Evolutionary conservation across 2,888 invertebrate species (phyloP).

Genomic region (Heliconius erato): DNA sequence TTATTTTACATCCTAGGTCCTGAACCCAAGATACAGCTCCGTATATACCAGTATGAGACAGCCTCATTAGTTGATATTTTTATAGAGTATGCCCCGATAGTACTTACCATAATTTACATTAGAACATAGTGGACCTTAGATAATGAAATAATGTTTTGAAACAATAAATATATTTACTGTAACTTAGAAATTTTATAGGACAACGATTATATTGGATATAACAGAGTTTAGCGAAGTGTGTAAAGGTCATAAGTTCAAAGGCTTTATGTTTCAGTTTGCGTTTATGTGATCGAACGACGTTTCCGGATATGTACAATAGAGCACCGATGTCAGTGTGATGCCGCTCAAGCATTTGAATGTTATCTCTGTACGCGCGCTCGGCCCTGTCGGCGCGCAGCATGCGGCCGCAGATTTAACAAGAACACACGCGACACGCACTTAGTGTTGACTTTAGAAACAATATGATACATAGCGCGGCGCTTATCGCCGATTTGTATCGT

Average conservation of each 20-base stretch:
- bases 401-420: slow-evolving; percentile 73
- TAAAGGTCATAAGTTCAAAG: slow-evolving; percentile 44
- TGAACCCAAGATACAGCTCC: slow-evolving; percentile 49
- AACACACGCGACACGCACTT: slow-evolving; percentile 70
- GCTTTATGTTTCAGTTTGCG: slow-evolving; percentile 45
- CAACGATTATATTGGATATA: background rate
- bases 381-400: slow-evolving; percentile 65
- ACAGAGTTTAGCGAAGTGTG: slow-evolving; percentile 27
- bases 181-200: slow-evolving; percentile 2
- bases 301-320: slow-evolving; percentile 67
- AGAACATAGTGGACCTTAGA: background rate
- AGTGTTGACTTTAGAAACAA: slow-evolving; percentile 60
- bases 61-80: slow-evolving; percentile 34
- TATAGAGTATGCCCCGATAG: background rate
- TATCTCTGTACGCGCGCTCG: slow-evolving; percentile 55
- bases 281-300: slow-evolving; percentile 57
- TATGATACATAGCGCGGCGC: slow-evolving; percentile 68
- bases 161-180: background rate
- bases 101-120: background rate
- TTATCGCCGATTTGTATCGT: slow-evolving; percentile 54
- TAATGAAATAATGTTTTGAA: background rate
- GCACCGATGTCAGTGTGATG: slow-evolving; percentile 58
- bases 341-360: slow-evolving; percentile 60
- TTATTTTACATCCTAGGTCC: slow-evolving; percentile 49
- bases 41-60: slow-evolving; percentile 45